phyloP scores from a whole-genome alignment of 1,140 invertebrate genomes.

The Drosophila micromelanica region DNA sequence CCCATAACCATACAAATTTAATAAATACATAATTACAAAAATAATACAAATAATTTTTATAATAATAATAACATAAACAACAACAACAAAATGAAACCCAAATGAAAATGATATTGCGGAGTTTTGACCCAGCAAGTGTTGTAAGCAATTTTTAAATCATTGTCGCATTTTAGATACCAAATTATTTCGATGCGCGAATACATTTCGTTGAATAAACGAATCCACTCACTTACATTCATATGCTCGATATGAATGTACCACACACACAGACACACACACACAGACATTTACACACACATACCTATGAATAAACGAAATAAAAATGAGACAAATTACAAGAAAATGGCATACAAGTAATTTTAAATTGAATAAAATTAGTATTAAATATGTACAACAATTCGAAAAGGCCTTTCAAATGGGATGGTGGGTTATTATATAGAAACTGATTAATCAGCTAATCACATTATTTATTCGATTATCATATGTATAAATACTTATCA shows the following conservation, averaged over 20 bases:
- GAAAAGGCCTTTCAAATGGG: conserved; percentile 18
- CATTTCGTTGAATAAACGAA: conserved; percentile 36
- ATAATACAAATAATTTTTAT: conserved; percentile 45
- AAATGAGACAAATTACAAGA: conserved; percentile 20
- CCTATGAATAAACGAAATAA: conserved; percentile 37
- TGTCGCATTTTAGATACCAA: conserved; percentile 70
- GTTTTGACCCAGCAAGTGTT: conserved; percentile 42
- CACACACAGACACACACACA: conserved; percentile 18
- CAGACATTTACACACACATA: conserved; percentile 15
- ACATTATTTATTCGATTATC: neutral
- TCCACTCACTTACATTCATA: conserved; percentile 7
- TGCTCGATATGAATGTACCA: neutral
- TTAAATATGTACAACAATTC: conserved; percentile 79
- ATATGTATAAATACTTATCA: neutral
- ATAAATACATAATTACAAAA: conserved; percentile 54
- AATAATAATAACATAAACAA: conserved; percentile 19
- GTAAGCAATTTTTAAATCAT: conserved; percentile 75
- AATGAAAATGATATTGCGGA: conserved; percentile 33
- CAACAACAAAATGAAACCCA: conserved; percentile 36
- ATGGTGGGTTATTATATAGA: neutral
- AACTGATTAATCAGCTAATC: neutral
- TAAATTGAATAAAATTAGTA: conserved; percentile 83
- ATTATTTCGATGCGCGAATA: conserved; percentile 42
- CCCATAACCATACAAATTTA: conserved; percentile 66
- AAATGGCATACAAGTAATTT: conserved; percentile 80